These are phyloP conservation scores for Lepidochrysops patricia DNA, from an alignment of 2,888 invertebrate species.

Conservation along the genomic window DNA sequence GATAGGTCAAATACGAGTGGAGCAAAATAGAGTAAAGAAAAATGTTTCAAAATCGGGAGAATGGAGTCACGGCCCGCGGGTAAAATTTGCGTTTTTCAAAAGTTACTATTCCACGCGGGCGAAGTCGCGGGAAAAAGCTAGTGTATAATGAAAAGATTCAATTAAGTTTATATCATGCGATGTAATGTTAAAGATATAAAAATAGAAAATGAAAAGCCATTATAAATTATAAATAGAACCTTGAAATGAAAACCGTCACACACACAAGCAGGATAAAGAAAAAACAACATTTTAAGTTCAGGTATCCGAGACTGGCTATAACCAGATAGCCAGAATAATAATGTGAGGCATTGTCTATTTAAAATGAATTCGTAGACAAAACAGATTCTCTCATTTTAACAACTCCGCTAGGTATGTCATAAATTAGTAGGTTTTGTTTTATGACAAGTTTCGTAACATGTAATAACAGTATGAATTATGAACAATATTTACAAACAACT, in stretches of 20 bases:
- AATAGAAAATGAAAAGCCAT: background rate
- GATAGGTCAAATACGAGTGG: too few relatives aligned
- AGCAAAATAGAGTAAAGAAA: too few relatives aligned
- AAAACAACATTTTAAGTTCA: conserved; percentile 30
- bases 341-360: conserved; percentile 29
- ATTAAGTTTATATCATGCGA: background rate
- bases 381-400: conserved; percentile 14
- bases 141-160: background rate
- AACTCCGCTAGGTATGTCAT: background rate
- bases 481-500: background rate
- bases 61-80: too few relatives aligned
- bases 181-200: background rate
- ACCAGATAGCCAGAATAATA: conserved; percentile 31
- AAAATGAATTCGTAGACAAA: conserved; percentile 25
- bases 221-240: conserved; percentile 10
- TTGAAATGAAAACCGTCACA: conserved; percentile 11
- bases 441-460: background rate
- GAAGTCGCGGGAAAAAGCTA: too few relatives aligned
- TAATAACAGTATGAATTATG: background rate
- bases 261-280: conserved; percentile 25
- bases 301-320: conserved; percentile 27
- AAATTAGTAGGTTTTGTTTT: background rate
- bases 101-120: too few relatives aligned
- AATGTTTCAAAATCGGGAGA: too few relatives aligned
- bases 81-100: too few relatives aligned